phyloP scores from a whole-genome alignment of 1,140 invertebrate genomes.

The Zaprionus camerounensis region DNA sequence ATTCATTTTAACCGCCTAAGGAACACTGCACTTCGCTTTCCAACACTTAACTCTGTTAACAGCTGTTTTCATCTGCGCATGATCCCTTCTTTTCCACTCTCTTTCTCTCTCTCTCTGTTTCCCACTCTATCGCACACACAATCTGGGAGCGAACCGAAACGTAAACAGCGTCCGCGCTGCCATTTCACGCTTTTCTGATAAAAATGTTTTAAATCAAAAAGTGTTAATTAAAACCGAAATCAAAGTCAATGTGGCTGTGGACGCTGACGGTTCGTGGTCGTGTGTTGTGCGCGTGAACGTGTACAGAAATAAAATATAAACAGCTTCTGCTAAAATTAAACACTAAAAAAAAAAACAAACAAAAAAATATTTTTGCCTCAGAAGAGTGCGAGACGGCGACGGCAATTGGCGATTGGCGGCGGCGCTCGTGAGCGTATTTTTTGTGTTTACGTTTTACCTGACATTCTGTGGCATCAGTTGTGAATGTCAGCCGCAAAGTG shows the following conservation, averaged over 20 bases:
- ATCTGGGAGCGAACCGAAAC: constrained; percentile 59
- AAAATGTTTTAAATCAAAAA: constrained; percentile 81
- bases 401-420: constrained; percentile 38
- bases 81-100: constrained; percentile 27
- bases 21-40: neutral
- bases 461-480: constrained; percentile 60
- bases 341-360: constrained; percentile 10
- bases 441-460: constrained; percentile 66
- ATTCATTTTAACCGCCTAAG: neutral
- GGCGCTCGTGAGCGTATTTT: constrained; percentile 58
- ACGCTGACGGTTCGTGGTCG: constrained; percentile 70
- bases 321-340: constrained; percentile 46
- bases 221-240: constrained; percentile 79
- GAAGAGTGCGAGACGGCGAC: constrained; percentile 51
- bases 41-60: constrained; percentile 21
- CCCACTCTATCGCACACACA: constrained; percentile 30
- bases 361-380: constrained; percentile 22
- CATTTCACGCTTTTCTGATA: constrained; percentile 77
- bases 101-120: constrained; percentile 20
- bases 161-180: constrained; percentile 77
- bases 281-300: constrained; percentile 60
- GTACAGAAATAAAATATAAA: constrained; percentile 27
- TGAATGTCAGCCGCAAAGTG: constrained; percentile 71
- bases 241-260: constrained; percentile 78
- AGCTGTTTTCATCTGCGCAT: constrained; percentile 54